These are phyloP conservation scores for Phrynocephalus forsythii DNA, from an alignment of 2,797 vertebrate genomes.

Conservation along the genomic window DNA sequence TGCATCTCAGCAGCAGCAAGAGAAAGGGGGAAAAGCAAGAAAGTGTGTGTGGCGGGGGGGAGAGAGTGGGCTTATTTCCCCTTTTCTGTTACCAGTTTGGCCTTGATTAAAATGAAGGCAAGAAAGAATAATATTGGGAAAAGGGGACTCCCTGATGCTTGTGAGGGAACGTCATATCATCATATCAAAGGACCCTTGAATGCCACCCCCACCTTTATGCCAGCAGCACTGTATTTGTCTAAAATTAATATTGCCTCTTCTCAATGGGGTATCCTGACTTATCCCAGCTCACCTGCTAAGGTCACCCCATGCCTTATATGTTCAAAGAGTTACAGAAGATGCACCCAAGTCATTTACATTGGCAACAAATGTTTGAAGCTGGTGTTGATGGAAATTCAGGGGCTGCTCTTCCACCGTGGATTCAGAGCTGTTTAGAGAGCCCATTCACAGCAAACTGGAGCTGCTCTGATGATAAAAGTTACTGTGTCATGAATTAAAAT, in stretches of 20 bases:
- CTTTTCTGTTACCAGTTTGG: conserved; percentile 60
- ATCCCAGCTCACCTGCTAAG: conserved; percentile 72
- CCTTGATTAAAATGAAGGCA: conserved; percentile 62
- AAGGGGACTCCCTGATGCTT: conserved; percentile 62
- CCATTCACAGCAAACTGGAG: background rate
- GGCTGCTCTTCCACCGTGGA: background rate
- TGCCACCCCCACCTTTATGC: conserved; percentile 56
- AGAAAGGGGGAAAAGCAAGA: background rate
- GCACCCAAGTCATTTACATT: conserved; percentile 23
- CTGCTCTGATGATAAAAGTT: background rate
- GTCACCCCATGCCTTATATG: conserved; percentile 53
- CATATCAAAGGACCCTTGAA: conserved; percentile 65
- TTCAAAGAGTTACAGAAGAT: conserved; percentile 66
- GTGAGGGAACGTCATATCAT: conserved; percentile 49
- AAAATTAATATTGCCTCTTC: conserved; percentile 15
- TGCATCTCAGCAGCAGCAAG: conserved; percentile 22
- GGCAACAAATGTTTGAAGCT: conserved; percentile 39
- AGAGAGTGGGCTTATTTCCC: conserved; percentile 49
- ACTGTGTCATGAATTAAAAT: background rate
- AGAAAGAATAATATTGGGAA: conserved; percentile 69
- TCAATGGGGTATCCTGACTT: conserved; percentile 45
- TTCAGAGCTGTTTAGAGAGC: background rate
- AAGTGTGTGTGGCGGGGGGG: too few relatives aligned
- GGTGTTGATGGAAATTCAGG: background rate
- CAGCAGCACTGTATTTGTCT: conserved; percentile 43